Conservation (phyloP, 1,140 invertebrate species). For the Apis mellifera region Amel_HAv3.1 CM009945.2:6925501-6926000, state of each 20-base stretch:
- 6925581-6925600: not conserved
- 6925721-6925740: not conserved
- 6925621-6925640: not conserved
- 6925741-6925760: not conserved
- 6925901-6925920: too few species aligned
- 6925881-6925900: too few species aligned
- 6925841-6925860: too few species aligned
- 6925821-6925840: too few species aligned
- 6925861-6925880: too few species aligned
- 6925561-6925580: constrained; percentile 26
- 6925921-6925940: not conserved
- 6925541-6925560: constrained; percentile 13
- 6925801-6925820: not conserved
- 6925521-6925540: constrained; percentile 46
- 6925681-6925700: not conserved
- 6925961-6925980: not conserved
- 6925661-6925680: not conserved
- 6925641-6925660: constrained; percentile 2
- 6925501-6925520: not conserved
- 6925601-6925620: not conserved
- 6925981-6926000: constrained; percentile 32
- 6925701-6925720: constrained; percentile 28
- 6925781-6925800: not conserved
- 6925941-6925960: not conserved
- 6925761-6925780: not conserved